Conservation (phyloP, 2,113 vertebrate species). For the Perca fluviatilis region DNA sequence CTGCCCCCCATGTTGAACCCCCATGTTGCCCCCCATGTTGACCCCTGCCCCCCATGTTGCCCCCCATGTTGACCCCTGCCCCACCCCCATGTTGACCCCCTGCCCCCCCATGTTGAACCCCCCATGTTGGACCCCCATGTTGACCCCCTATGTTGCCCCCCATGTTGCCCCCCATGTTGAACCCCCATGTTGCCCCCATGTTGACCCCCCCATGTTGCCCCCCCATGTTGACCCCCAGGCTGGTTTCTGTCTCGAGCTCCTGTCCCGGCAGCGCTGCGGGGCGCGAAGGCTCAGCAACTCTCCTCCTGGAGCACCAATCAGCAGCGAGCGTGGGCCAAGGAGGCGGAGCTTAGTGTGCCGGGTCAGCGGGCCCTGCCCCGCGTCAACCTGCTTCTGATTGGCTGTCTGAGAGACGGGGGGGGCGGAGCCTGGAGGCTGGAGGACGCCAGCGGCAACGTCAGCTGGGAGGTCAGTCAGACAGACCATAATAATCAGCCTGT, state of each 20-base stretch:
- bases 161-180: too few relatives aligned
- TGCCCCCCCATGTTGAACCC: too few relatives aligned
- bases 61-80: too few relatives aligned
- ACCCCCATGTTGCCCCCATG: too few relatives aligned
- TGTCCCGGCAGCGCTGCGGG: slow-evolving; percentile 80
- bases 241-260: slow-evolving; percentile 83
- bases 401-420: slow-evolving; percentile 78
- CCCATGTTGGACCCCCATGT: too few relatives aligned
- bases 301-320: slow-evolving; percentile 86
- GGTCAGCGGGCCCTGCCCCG: slow-evolving; percentile 72
- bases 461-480: slow-evolving; percentile 82
- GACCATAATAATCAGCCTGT: not conserved
- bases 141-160: not conserved
- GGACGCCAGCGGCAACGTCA: slow-evolving; percentile 83
- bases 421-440: slow-evolving; percentile 81
- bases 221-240: slow-evolving; percentile 67
- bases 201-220: too few relatives aligned
- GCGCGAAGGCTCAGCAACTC: too few relatives aligned
- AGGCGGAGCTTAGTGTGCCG: slow-evolving; percentile 73
- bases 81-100: too few relatives aligned
- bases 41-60: too few relatives aligned
- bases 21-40: too few relatives aligned
- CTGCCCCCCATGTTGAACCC: too few relatives aligned
- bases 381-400: slow-evolving; percentile 87
- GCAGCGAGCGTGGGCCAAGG: slow-evolving; percentile 82